Evolutionary conservation across 2,113 vertebrate species (phyloP).

Genomic region (Oenanthe melanoleuca): DNA sequence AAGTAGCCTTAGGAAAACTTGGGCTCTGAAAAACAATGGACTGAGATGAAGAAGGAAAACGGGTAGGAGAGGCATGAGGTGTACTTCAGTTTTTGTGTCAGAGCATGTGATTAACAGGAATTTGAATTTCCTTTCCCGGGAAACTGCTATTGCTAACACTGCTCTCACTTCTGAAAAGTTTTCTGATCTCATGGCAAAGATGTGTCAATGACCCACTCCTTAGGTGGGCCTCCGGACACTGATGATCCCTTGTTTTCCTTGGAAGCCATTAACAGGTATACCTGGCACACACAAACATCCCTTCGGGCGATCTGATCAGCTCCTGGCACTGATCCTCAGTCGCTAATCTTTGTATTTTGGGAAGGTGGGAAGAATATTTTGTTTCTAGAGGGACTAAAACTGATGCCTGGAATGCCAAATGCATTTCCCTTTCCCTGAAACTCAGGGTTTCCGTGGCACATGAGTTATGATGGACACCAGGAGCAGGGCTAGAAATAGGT

Average conservation of each 20-base stretch:
- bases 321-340: background rate
- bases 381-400: background rate
- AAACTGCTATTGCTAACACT: background rate
- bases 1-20: background rate
- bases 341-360: background rate
- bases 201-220: background rate
- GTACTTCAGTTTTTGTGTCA: background rate
- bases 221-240: background rate
- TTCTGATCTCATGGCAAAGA: background rate
- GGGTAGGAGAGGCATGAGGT: background rate
- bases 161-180: background rate
- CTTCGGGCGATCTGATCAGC: background rate
- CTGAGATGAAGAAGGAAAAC: background rate
- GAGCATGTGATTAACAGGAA: background rate
- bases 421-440: background rate
- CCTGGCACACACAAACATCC: background rate
- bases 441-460: background rate
- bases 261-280: background rate
- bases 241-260: background rate
- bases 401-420: background rate
- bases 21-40: background rate
- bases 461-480: background rate
- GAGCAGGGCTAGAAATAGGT: background rate
- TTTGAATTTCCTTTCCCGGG: background rate
- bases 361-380: background rate